Conservation (phyloP, 30 jellyfish, hydroid and myxozoan species). For the Cassiopea xamachana region DNA sequence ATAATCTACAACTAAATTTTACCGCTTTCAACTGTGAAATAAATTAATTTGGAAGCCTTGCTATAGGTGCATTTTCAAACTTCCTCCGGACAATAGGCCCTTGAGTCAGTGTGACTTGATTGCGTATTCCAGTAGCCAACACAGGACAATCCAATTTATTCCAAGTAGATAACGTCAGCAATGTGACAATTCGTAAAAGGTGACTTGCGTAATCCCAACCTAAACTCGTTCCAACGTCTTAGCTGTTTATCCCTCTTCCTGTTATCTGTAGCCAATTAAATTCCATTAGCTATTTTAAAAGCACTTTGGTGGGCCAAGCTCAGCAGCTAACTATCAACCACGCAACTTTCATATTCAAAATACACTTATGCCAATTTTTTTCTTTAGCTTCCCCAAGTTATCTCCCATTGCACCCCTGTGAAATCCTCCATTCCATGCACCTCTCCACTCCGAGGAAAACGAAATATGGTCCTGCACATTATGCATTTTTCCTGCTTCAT, state of each 20-base stretch:
- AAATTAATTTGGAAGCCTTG: background rate
- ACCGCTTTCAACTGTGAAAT: constrained; percentile 25
- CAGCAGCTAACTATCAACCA: background rate
- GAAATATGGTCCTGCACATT: no score
- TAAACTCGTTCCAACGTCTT: constrained; percentile 26
- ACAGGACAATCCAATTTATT: constrained; percentile 17
- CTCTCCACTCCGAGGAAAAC: no score
- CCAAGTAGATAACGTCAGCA: constrained; percentile 41
- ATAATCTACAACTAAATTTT: constrained; percentile 9
- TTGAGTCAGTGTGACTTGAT: constrained; percentile 27
- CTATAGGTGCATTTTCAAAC: constrained; percentile 8
- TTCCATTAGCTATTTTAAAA: constrained; percentile 15
- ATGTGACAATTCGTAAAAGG: constrained; percentile 15
- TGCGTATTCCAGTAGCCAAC: constrained; percentile 39
- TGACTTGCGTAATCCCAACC: constrained; percentile 15
- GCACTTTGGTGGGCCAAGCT: background rate
- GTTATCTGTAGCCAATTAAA: constrained; percentile 34
- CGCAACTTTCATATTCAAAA: background rate
- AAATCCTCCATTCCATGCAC: no score
- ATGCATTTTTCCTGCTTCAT: no score
- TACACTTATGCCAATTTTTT: no score
- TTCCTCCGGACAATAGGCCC: constrained; percentile 24
- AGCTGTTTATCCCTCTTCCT: constrained; percentile 48
- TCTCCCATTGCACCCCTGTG: no score
- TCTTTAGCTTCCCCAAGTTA: no score